phyloP scores from a whole-genome alignment of 2,797 vertebrate genomes.

The Centropyge bicolor region DNA sequence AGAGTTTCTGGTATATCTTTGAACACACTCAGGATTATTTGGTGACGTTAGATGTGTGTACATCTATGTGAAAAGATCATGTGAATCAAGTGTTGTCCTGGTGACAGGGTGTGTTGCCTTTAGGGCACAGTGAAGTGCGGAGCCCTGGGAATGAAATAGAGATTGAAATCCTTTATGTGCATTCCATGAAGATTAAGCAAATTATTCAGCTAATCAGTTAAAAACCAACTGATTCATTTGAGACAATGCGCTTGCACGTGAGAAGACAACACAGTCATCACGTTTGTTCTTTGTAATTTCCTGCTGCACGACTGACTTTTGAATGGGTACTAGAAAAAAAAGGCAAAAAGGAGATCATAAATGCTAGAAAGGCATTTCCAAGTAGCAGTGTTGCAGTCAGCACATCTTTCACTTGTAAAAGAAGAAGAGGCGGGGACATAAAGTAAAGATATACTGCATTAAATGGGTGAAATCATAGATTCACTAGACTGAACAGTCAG shows the following conservation, averaged over 20 bases:
- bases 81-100: constrained; percentile 18
- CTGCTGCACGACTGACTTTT: neutral
- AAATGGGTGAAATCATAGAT: neutral
- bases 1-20: constrained; percentile 35
- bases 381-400: constrained; percentile 3
- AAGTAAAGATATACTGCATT: neutral
- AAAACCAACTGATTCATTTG: neutral
- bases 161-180: neutral
- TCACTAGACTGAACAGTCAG: constrained; percentile 7
- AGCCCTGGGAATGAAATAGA: neutral
- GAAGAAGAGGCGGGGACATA: neutral
- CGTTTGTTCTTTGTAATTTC: neutral
- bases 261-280: constrained; percentile 3
- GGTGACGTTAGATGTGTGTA: neutral
- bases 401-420: neutral
- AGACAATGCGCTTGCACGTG: neutral
- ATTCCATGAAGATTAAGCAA: neutral
- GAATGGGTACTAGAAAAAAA: constrained; percentile 1
- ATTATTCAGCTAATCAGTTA: neutral
- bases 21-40: constrained; percentile 26
- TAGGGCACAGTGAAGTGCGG: neutral
- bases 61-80: constrained; percentile 36
- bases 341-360: neutral
- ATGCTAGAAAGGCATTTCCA: neutral
- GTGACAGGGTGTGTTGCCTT: constrained; percentile 12